Evolutionary conservation across 2,113 vertebrate genomes (phyloP).

Genomic region (Anguilla japonica): DNA sequence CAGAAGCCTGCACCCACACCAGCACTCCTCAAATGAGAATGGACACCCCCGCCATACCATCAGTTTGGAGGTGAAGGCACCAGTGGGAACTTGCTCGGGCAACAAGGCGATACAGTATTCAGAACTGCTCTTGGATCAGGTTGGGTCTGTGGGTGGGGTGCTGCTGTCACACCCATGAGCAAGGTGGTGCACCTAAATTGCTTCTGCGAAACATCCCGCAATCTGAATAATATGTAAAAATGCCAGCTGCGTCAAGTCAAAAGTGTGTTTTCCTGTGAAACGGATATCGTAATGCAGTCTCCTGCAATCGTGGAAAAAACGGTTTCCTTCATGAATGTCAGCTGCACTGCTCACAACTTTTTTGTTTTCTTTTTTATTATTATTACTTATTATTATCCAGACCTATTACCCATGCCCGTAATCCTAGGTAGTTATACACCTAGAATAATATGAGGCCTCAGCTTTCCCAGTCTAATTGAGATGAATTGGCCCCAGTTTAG

Average conservation of each 20-base stretch:
- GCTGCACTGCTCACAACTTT: neutral
- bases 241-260: neutral
- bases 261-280: neutral
- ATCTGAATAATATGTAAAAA: neutral
- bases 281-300: neutral
- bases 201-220: neutral
- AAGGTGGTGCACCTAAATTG: neutral
- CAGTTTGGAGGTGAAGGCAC: neutral
- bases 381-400: neutral
- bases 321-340: neutral
- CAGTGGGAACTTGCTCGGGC: neutral
- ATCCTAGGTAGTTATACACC: neutral
- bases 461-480: conserved; percentile 19
- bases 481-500: conserved; percentile 33
- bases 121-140: neutral
- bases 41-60: too few species aligned
- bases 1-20: too few species aligned
- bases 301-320: neutral
- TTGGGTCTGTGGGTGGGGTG: neutral
- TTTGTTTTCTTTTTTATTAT: neutral
- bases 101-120: neutral
- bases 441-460: conserved; percentile 39
- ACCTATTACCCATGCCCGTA: neutral
- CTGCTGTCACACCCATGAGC: neutral
- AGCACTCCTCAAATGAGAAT: too few species aligned